Conservation (phyloP, 2,888 invertebrate genomes). For the Lepetodrilus schrolli region DNA sequence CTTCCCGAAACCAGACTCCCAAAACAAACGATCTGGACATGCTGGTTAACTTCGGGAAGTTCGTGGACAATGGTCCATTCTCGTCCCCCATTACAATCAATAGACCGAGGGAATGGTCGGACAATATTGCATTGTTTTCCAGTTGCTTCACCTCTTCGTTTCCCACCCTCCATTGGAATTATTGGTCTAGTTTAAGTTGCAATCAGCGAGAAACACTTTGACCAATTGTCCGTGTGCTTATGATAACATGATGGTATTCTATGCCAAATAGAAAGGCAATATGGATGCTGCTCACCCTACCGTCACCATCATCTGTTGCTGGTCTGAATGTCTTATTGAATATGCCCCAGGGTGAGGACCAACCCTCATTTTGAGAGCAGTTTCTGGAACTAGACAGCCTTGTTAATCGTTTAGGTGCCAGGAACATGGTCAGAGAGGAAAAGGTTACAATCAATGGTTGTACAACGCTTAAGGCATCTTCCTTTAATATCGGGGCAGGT, state of each 20-base stretch:
- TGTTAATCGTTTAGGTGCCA: constrained; percentile 12
- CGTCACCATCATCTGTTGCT: constrained; percentile 1
- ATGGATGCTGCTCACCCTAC: background rate
- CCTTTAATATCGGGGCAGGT: background rate
- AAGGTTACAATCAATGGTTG: constrained; percentile 16
- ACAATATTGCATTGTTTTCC: background rate
- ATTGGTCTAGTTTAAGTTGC: background rate
- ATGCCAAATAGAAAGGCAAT: constrained; percentile 15
- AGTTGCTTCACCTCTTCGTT: background rate
- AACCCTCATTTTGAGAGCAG: constrained; percentile 1
- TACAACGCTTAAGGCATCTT: background rate
- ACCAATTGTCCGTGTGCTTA: constrained; percentile 12
- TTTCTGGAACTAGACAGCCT: background rate
- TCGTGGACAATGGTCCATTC: background rate
- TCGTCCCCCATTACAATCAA: constrained; percentile 18
- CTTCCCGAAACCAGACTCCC: background rate
- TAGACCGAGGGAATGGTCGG: background rate
- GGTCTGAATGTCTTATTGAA: constrained; percentile 17
- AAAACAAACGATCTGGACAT: background rate
- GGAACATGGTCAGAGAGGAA: background rate
- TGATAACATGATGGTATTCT: constrained; percentile 19
- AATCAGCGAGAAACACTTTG: constrained; percentile 18
- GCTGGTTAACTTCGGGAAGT: constrained; percentile 22
- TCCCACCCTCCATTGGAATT: background rate
- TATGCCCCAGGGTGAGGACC: background rate